These are phyloP conservation scores for Camelus bactrianus DNA, from an alignment of 2,113 vertebrate genomes.

Conservation along the genomic window DNA sequence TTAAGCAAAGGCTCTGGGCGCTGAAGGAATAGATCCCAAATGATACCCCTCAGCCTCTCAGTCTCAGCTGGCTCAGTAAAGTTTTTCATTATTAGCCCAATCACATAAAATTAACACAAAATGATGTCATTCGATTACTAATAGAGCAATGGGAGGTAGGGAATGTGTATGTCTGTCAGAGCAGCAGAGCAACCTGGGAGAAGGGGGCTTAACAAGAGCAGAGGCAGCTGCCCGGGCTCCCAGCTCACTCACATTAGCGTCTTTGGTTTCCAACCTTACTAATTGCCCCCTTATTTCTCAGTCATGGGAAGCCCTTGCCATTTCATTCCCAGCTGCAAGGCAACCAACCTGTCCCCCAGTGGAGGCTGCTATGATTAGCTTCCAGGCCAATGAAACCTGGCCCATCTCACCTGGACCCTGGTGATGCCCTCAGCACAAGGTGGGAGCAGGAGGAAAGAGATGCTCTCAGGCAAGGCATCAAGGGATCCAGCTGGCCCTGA, in stretches of 20 bases:
- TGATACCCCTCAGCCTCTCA: slow-evolving; percentile 13
- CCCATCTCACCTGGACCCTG: not conserved
- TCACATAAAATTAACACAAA: slow-evolving; percentile 82
- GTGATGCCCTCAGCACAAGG: not conserved
- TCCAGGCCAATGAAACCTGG: not conserved
- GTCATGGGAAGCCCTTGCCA: slow-evolving; percentile 45
- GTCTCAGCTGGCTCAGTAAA: slow-evolving; percentile 74
- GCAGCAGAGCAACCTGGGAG: slow-evolving; percentile 53
- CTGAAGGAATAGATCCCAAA: not conserved
- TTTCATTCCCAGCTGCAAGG: slow-evolving; percentile 1
- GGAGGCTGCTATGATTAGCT: not conserved
- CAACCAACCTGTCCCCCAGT: not conserved
- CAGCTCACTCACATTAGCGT: slow-evolving; percentile 46
- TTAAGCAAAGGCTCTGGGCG: not conserved
- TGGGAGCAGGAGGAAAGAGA: not conserved
- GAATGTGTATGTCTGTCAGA: slow-evolving; percentile 10
- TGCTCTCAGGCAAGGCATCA: too few species aligned
- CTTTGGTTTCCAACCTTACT: slow-evolving; percentile 65
- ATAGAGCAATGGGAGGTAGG: slow-evolving; percentile 52
- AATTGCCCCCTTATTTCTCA: slow-evolving; percentile 62
- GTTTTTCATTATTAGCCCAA: slow-evolving; percentile 77
- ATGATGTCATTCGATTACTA: slow-evolving; percentile 76
- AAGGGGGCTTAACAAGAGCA: slow-evolving; percentile 39
- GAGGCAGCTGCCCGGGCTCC: not conserved
- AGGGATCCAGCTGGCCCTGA: not conserved